Conservation (phyloP, 2,888 invertebrate species). For the Drosophila testacea region DNA sequence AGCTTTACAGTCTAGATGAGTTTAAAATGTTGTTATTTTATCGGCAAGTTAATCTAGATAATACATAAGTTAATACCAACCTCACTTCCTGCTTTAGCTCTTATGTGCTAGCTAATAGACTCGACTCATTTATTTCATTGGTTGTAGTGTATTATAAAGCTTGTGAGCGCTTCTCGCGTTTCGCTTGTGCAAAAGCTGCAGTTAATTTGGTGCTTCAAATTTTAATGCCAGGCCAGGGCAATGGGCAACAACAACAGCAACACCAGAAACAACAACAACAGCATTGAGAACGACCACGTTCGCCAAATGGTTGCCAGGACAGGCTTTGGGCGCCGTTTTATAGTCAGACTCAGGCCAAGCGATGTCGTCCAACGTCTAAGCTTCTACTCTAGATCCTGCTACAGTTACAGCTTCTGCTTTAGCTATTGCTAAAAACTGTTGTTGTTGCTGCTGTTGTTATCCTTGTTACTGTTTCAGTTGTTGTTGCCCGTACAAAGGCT, state of each 20-base stretch:
- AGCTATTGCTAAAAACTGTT: background rate
- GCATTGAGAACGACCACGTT: conserved; percentile 64
- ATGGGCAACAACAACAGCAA: conserved; percentile 49
- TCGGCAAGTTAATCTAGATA: no score
- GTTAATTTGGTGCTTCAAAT: conserved; percentile 82
- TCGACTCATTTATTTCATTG: conserved; percentile 37
- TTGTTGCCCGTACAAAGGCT: conserved; percentile 50
- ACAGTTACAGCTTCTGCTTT: background rate
- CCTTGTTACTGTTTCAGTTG: conserved; percentile 25
- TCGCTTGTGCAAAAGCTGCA: conserved; percentile 75
- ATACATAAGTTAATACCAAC: no score
- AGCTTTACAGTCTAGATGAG: no score
- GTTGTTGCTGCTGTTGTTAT: conserved; percentile 19
- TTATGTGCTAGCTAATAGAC: conserved; percentile 25
- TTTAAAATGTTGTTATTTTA: no score
- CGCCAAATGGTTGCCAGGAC: conserved; percentile 60
- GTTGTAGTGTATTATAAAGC: conserved; percentile 54
- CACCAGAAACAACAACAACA: conserved; percentile 49
- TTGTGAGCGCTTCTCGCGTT: conserved; percentile 68
- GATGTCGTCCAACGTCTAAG: conserved; percentile 58
- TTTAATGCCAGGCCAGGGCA: conserved; percentile 67
- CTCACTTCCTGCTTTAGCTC: no score
- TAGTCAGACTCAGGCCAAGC: conserved; percentile 68
- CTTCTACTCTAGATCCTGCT: conserved; percentile 21
- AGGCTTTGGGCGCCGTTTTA: conserved; percentile 72